A percentile compares a stretch with the other conserved stretches of the same genome.
Evolutionary conservation across 1,140 invertebrate genomes (phyloP).

Genomic region (Caligus rogercresseyi): DNA sequence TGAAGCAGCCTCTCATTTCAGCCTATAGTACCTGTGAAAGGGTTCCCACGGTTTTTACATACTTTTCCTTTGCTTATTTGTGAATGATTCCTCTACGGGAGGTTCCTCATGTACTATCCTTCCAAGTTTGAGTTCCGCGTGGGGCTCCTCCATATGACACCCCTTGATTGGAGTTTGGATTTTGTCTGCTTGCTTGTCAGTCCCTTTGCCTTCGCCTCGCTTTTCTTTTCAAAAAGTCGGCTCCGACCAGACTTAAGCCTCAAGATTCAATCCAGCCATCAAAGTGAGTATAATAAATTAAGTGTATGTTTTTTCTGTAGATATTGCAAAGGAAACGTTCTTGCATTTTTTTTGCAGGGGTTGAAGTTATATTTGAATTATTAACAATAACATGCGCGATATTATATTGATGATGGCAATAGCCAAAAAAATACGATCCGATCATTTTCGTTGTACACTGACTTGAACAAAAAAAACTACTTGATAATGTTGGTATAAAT

Average conservation of each 20-base stretch:
- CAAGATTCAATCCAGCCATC: neutral
- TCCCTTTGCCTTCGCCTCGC: constrained; percentile 15
- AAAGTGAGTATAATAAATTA: too few relatives aligned
- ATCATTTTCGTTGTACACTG: too few relatives aligned
- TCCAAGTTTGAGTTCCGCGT: neutral
- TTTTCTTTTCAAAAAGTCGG: neutral
- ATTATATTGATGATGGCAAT: too few relatives aligned
- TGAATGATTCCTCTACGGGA: constrained; percentile 38
- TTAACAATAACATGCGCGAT: too few relatives aligned
- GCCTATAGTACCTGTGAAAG: constrained; percentile 35
- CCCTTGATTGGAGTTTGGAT: constrained; percentile 17
- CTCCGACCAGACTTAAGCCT: neutral
- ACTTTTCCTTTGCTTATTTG: constrained; percentile 37
- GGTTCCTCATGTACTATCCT: constrained; percentile 22
- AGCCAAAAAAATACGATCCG: too few relatives aligned
- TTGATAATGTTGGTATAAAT: too few relatives aligned
- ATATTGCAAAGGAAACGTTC: too few relatives aligned
- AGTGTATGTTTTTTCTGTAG: too few relatives aligned
- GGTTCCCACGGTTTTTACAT: constrained; percentile 35
- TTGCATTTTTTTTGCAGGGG: too few relatives aligned
- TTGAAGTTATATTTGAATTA: too few relatives aligned
- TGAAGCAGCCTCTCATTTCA: constrained; percentile 32
- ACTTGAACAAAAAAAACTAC: too few relatives aligned
- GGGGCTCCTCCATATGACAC: neutral
- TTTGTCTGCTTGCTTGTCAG: constrained; percentile 2